Conservation (phyloP, 2,888 invertebrate species). For the Pelosia muscerda region DNA sequence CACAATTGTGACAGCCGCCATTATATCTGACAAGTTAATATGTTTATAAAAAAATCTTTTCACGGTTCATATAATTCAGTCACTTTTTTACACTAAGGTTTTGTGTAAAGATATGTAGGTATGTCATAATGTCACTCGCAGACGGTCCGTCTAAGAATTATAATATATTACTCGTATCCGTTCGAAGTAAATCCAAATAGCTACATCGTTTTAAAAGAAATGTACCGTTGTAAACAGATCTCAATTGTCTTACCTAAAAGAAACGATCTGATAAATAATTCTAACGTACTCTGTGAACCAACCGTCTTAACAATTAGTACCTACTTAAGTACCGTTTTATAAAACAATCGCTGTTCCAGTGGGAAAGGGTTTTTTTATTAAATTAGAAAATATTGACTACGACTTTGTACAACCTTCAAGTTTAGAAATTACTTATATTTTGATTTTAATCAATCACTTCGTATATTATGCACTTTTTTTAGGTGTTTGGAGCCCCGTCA, state of each 20-base stretch:
- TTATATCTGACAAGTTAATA: too few relatives aligned
- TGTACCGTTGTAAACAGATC: neutral
- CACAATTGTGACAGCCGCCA: too few relatives aligned
- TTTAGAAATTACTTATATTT: too few relatives aligned
- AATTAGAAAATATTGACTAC: neutral
- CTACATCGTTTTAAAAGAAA: neutral
- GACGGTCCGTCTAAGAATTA: too few relatives aligned
- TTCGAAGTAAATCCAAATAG: neutral
- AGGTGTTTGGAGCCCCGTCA: neutral
- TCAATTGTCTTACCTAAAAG: neutral
- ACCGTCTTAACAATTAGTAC: neutral
- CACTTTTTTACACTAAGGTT: too few relatives aligned
- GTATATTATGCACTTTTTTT: too few relatives aligned
- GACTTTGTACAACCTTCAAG: too few relatives aligned
- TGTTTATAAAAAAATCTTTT: too few relatives aligned
- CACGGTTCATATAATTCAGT: too few relatives aligned
- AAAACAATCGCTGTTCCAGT: neutral
- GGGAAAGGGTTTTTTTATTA: conserved; percentile 2
- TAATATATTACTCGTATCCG: neutral
- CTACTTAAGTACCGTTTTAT: conserved; percentile 7
- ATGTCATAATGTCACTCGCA: too few relatives aligned
- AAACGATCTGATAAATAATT: conserved; percentile 1
- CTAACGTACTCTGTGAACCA: conserved; percentile 3
- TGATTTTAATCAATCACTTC: too few relatives aligned
- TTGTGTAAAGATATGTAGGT: too few relatives aligned